Percentiles rank a stretch among this genome's conserved stretches.
phyloP scores from a whole-genome alignment of 2,797 vertebrate genomes.

The Rhinogobio ventralis region DNA sequence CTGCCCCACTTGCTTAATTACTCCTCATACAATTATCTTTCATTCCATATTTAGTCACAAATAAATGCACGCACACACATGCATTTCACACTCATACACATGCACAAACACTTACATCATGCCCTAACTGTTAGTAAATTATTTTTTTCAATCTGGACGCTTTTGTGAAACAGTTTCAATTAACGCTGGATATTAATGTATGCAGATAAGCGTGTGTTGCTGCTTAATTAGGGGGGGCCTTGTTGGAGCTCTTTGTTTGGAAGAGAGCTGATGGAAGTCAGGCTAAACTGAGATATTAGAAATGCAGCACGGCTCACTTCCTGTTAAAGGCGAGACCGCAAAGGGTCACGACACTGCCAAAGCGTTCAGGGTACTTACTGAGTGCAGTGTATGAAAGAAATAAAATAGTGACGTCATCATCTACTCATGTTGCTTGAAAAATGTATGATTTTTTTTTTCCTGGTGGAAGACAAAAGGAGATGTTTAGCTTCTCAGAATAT shows the following conservation, averaged over 20 bases:
- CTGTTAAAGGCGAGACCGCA: neutral
- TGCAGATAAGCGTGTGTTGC: slow-evolving; percentile 61
- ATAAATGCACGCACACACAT: slow-evolving; percentile 2
- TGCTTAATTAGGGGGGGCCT: slow-evolving; percentile 53
- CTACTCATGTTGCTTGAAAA: neutral
- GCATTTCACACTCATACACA: slow-evolving; percentile 20
- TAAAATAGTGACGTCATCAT: neutral
- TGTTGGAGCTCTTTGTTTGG: slow-evolving; percentile 46
- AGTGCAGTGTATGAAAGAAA: neutral
- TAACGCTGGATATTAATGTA: slow-evolving; percentile 57
- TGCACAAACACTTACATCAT: slow-evolving; percentile 44
- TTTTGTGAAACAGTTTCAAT: slow-evolving; percentile 38
- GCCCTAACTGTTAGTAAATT: slow-evolving; percentile 52
- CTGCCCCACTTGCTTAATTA: slow-evolving; percentile 49
- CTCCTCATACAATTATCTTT: slow-evolving; percentile 53
- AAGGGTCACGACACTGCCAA: neutral
- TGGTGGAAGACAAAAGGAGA: neutral
- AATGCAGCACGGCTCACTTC: neutral
- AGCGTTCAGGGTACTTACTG: neutral
- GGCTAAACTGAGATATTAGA: slow-evolving; percentile 9
- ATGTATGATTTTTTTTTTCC: neutral
- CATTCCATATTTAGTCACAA: slow-evolving; percentile 27
- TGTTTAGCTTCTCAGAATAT: slow-evolving; percentile 1
- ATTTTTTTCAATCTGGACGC: slow-evolving; percentile 45
- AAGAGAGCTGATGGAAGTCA: slow-evolving; percentile 6